These are phyloP conservation scores for Tenrec ecaudatus DNA, from an alignment of 2,113 vertebrate genomes.

Conservation along the genomic window DNA sequence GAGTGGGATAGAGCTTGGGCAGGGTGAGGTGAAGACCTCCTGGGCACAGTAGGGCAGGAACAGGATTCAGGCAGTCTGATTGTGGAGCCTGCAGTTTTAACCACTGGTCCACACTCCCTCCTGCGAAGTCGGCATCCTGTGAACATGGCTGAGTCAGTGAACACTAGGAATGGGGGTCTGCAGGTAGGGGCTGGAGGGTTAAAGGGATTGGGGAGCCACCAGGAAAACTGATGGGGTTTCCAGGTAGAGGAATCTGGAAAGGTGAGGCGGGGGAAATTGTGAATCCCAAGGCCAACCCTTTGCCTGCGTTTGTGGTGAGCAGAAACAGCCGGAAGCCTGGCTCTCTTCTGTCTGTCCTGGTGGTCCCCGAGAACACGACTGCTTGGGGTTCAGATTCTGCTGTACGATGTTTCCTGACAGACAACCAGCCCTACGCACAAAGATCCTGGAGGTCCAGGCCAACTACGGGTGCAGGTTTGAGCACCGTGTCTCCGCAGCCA, in stretches of 20 bases:
- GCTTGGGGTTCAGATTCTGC: background rate
- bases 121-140: background rate
- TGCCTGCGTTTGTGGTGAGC: background rate
- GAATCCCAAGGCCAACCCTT: background rate
- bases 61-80: background rate
- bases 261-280: background rate
- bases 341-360: background rate
- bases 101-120: background rate
- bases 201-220: rapidly evolving
- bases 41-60: too few relatives aligned
- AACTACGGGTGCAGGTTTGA: background rate
- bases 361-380: background rate
- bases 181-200: background rate
- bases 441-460: background rate
- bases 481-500: background rate
- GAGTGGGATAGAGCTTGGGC: background rate
- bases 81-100: background rate
- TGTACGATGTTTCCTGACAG: background rate
- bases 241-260: background rate
- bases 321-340: background rate
- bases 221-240: background rate
- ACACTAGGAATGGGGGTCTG: background rate
- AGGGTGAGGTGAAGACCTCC: too few relatives aligned
- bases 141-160: background rate
- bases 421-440: too few relatives aligned